Base-by-base conservation (phyloP, 1,140 invertebrate species). In the Muscidifurax raptorellus region DNA sequence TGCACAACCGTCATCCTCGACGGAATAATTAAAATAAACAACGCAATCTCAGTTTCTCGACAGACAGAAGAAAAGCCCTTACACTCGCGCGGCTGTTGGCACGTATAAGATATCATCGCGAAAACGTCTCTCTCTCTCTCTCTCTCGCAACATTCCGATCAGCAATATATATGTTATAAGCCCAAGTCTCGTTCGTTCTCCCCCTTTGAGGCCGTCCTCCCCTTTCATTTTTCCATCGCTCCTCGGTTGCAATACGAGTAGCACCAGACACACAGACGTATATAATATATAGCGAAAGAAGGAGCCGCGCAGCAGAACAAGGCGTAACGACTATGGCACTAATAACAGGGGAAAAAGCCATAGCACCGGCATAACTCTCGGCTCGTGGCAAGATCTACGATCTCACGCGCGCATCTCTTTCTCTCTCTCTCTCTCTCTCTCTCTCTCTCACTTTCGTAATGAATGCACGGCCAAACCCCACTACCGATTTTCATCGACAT, bases 351-450 rank as follows among this genome's bases (percentile, higher is more conserved):
- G 28, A 87, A 82, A 87, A 74, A 32, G 44, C 59, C 77, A 84
- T 87, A 76, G 88, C 86, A 32, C 67, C 85, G 12, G 71, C 25
- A 84, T 82, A 86, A 83, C 74, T 87, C 86, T 86, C 76, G 18
- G 22, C 64, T n/a, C 22, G n/a, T n/a, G 27, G 66, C 82, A 67
- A 88, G 83, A 87, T 88, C 83, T 88, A 89, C 87, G 87, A 88
- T 87, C 86, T 86, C 85, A 80, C 78, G 77, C 86, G 83, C 86
- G 84, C 77, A 59, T 79, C 71, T 81, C 67, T 83, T n/a, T n/a
- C n/a, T n/a, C n/a, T n/a, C n/a, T n/a, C n/a, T n/a, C n/a, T n/a
- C n/a, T n/a, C n/a, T n/a, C n/a, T n/a, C n/a, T n/a, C 80, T 15
- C 82, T 66, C 83, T 72, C 66, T 71, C 69, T 80, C 69, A 36